Evolutionary conservation across 2,797 vertebrate species (phyloP), one percentile per base, ranked within the genome.

Genomic region (Alcedo quadribrachys): DNA sequence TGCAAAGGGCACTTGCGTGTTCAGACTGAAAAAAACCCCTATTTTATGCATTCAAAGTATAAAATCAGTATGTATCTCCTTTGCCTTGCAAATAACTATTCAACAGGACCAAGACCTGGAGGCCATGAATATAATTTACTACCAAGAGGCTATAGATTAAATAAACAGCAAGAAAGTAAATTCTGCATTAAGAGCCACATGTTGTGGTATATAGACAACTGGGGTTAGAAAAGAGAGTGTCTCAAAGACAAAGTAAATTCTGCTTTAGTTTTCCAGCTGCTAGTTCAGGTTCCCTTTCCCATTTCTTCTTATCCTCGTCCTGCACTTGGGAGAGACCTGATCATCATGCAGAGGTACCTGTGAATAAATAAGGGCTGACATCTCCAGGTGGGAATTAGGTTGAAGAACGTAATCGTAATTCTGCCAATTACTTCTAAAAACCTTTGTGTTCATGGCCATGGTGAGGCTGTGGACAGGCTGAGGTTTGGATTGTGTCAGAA

Each of bases 31-130:
- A 78, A 92, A 77, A 81, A 58, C 6, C 24, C 68, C 25, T 28
- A 17, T 76, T 91, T 94, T 57, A 88, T 70, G 42, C 48, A 87
- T 87, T 85, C 73, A 55, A 8, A 73, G 66, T 62, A 81, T 57
- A 63, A 87, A 94, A 85, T 1, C 33, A 88, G 53, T 27, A 48
- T 0, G 0, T 28, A 42, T 51, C 88, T 77, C 69, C 63, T 94
- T 88, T 81, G 83, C 85, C 84, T 94, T 92, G 87, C 75, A 89
- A 94, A 89, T 93, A 76, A 69, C n/a, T 80, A 40, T 82, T 95
- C 79, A 80, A 13, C 24, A 75, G 80, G 54, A 81, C 55, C 17
- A 54, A 43, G n/a, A 69, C 61, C 80, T 11, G 1, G 76, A 85
- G 79, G 93, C 78, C 62, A 89, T 67, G 84, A 82, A 82, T 75